These are phyloP conservation scores for Labeo rohita DNA, from an alignment of 2,113 vertebrate species.

Conservation along the genomic window DNA sequence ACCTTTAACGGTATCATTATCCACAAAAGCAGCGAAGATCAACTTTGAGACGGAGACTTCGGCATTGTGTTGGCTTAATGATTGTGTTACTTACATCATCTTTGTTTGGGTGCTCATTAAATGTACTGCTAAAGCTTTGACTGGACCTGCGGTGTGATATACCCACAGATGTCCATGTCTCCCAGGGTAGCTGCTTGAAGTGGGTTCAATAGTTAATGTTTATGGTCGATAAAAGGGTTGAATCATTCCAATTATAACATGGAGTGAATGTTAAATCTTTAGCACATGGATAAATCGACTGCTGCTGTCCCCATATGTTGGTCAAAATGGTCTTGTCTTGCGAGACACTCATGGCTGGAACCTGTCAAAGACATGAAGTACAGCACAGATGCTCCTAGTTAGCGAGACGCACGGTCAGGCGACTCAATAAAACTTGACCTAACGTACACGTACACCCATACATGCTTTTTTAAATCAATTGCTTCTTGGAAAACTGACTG, in stretches of 20 bases:
- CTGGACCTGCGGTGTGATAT: slow-evolving; percentile 17
- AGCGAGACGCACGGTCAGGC: not conserved
- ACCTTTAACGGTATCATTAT: slow-evolving; percentile 41
- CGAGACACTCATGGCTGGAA: not conserved
- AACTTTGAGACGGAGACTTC: slow-evolving; percentile 20
- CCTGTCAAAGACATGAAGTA: not conserved
- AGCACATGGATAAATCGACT: not conserved
- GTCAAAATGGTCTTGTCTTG: not conserved
- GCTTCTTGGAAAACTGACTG: not conserved
- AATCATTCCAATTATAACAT: slow-evolving; percentile 45
- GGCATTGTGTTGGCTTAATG: slow-evolving; percentile 50
- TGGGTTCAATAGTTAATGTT: slow-evolving; percentile 42
- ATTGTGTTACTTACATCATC: slow-evolving; percentile 50
- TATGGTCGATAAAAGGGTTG: slow-evolving; percentile 35
- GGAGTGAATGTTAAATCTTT: slow-evolving; percentile 16
- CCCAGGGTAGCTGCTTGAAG: slow-evolving; percentile 41
- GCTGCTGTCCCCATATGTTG: not conserved
- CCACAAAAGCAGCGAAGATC: slow-evolving; percentile 24
- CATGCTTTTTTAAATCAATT: not conserved
- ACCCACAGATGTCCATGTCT: slow-evolving; percentile 34
- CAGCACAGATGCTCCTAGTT: slow-evolving; percentile 7
- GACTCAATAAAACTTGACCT: slow-evolving; percentile 7
- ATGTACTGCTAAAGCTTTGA: slow-evolving; percentile 36
- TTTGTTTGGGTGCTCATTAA: slow-evolving; percentile 53
- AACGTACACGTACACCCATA: not conserved